phyloP scores from a whole-genome alignment of 2,797 vertebrate species.

The Potorous gilbertii region DNA sequence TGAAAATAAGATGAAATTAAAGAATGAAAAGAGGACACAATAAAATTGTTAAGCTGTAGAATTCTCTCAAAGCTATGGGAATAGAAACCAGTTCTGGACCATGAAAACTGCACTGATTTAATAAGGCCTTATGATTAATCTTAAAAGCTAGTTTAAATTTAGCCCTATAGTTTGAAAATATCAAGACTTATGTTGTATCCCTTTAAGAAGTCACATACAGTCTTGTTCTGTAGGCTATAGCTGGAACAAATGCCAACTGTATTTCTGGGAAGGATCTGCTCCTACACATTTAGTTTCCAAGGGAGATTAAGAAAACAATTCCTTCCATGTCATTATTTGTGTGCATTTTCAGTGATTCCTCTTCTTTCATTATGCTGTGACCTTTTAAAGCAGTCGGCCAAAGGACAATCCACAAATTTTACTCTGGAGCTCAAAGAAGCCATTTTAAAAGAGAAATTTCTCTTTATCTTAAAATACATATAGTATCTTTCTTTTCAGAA shows the following conservation, averaged over 20 bases:
- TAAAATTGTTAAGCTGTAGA: background rate
- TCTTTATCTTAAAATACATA: background rate
- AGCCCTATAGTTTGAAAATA: background rate
- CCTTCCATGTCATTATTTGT: background rate
- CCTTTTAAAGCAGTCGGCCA: background rate
- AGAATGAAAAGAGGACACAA: background rate
- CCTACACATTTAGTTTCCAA: constrained; percentile 6
- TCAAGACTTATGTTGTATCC: background rate
- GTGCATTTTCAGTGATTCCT: background rate
- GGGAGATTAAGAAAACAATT: background rate
- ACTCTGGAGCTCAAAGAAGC: background rate
- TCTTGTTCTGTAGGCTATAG: background rate
- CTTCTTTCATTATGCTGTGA: background rate
- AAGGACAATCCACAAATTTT: background rate
- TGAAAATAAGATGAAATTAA: background rate
- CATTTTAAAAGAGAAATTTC: background rate
- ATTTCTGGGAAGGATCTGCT: background rate
- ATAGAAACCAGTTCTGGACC: background rate
- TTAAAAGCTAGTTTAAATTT: background rate
- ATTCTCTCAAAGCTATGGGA: background rate
- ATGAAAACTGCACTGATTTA: background rate
- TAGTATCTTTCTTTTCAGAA: background rate
- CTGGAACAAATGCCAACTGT: constrained; percentile 7
- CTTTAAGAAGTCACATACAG: constrained; percentile 9
- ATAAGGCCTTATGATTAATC: background rate